Evolutionary conservation across 2,888 invertebrate genomes (phyloP), one percentile per base, ranked within the genome.

Genomic region (Alloscopus bannaensis): DNA sequence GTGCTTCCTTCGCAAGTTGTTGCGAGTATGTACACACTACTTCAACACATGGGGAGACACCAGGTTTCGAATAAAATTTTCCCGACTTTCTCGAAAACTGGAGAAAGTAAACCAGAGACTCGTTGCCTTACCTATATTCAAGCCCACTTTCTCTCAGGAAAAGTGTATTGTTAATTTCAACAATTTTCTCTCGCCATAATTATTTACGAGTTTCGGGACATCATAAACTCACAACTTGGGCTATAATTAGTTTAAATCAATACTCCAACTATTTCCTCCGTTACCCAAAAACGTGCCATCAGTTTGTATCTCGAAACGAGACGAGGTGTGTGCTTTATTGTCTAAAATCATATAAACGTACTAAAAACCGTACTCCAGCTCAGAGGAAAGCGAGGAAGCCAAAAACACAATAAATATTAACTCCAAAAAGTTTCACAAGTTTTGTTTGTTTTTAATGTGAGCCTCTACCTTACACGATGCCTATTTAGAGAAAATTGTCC

Each of bases 201-300:
- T 78, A 78, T 78, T 78, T 78, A 78, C 66, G 66, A 66, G 71
- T 71, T 71, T 59, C 52, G n/a, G 45, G 55, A 40, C 26, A 40
- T 76, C 68, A 68, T 60, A 69, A 68, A 76, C 59, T 50, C 42
- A 42, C 29, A 29, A 57, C 31, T 24, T 55, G 42, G 16, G n/a
- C 70, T 71, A 36, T 78, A 78, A 78, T 78, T 65, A 78, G 78
- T 59, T 78, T 75, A 75, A 66, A 75, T 75, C 78, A 78, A 78
- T 78, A 71, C 71, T 69, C 13, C 29, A 57, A 66, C 66, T 50
- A 76, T 68, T 73, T 73, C n/a, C n/a, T n/a, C 73, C 65, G 65
- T 26, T 29, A 29, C 55, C 55, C 20, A n/a, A n/a, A n/a, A n/a
- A n/a, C n/a, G n/a, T n/a, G n/a, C n/a, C n/a, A n/a, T n/a, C n/a